phyloP scores from a whole-genome alignment of 1,140 invertebrate species.

The Brachionus sp. region DNA sequence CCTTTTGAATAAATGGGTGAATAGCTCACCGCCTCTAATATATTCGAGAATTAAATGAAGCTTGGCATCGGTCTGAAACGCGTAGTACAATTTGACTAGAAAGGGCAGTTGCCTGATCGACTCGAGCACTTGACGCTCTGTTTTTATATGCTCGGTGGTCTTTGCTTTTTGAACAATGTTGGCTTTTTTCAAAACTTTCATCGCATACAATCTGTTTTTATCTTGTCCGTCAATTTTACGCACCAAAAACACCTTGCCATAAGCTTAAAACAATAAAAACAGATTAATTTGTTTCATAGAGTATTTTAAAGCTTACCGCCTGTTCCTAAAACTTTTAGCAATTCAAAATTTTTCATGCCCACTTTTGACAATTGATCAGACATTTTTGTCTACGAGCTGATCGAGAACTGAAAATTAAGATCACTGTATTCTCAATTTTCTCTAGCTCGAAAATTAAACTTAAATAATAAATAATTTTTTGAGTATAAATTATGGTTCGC shows the following conservation, averaged over 20 bases:
- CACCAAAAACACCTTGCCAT: slow-evolving; percentile 99
- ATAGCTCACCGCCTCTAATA: slow-evolving; percentile 96
- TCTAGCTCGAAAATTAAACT: neutral
- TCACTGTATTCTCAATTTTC: neutral
- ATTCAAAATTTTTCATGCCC: slow-evolving; percentile 71
- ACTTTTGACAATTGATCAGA: slow-evolving; percentile 25
- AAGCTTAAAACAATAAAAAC: slow-evolving; percentile 56
- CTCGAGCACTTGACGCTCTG: slow-evolving; percentile 99
- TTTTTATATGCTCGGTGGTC: slow-evolving; percentile 99
- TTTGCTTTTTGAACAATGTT: slow-evolving; percentile 89
- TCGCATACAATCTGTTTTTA: slow-evolving; percentile 70
- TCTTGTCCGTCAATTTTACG: slow-evolving; percentile 70
- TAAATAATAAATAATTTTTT: slow-evolving; percentile 30
- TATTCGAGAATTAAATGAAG: slow-evolving; percentile 99
- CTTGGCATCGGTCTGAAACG: slow-evolving; percentile 79
- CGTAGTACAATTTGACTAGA: slow-evolving; percentile 95
- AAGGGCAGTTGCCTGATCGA: slow-evolving; percentile 99
- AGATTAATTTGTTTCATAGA: neutral
- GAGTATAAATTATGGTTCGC: slow-evolving; percentile 24
- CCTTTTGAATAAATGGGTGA: slow-evolving; percentile 99
- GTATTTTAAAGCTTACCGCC: slow-evolving; percentile 66
- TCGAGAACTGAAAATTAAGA: neutral
- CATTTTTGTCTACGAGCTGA: neutral
- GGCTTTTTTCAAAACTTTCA: slow-evolving; percentile 99
- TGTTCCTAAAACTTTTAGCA: slow-evolving; percentile 93